Base-by-base conservation (phyloP, 2,888 invertebrate genomes). In the Copidosoma aretas region DNA sequence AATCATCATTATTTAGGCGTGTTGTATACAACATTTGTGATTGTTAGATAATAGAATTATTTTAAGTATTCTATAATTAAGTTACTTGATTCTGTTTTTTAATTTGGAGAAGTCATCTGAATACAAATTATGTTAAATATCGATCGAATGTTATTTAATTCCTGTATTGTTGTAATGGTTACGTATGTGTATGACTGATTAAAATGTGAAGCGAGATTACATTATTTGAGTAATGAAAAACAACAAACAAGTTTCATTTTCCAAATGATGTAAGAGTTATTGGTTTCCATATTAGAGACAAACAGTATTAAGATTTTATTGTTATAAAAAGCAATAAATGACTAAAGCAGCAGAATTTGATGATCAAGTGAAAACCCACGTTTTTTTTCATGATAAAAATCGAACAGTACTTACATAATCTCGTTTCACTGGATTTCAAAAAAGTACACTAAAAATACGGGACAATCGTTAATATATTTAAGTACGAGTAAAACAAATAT, bases 261-360 rank as follows among this genome's bases (percentile, higher is more conserved):
- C 14, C 14, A 46, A 4, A 12, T 8, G 1, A 46, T 46, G 12
- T 46, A 15, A 32, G 8, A 32, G 8, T 8, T 32, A 5, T 5
- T 32, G 32, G 3, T n/a, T 19, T 49, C 10, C 51, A 64, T 39
- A 58, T 43, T 12, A 49, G 25, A 24, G 24, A 51, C 10, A 41
- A 39, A 32, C 64, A 68, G 63, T 68, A 68, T 68, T 68, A 68
- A 68, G 58, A 49, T 63, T 49, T 53, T 25, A 56, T 25, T 21
- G 41, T 8, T 32, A 32, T 32, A 32, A 59, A 60, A 41, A 68
- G 68, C 63, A 68, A 64, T 64, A 68, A 67, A 60, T 21, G 57
- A n/a, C 19, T 25, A 63, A 41, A 19, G 17, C 12, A 39, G 52
- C 63, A 68, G 68, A 64, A 68, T 68, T 68, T 60, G 10, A 24